phyloP scores from a whole-genome alignment of 2,113 vertebrate species.

The Cervus canadensis region DNA sequence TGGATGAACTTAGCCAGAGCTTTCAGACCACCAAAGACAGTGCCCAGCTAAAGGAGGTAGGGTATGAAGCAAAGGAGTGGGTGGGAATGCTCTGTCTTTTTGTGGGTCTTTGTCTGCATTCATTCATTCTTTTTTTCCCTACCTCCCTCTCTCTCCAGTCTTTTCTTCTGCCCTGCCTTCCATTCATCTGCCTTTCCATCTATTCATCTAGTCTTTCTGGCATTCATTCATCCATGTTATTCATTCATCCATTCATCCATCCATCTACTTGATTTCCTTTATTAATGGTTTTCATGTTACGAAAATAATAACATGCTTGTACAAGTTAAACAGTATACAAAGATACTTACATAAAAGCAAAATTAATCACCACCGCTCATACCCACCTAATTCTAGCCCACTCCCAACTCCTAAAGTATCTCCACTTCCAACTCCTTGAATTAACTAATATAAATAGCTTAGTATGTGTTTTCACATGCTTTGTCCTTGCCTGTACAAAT shows the following conservation, averaged over 20 bases:
- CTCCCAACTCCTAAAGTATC: not conserved
- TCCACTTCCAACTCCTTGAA: not conserved
- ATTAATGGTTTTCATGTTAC: not conserved
- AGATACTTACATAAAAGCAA: not conserved
- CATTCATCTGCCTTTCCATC: not conserved
- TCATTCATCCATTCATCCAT: not conserved
- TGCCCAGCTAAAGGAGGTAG: slow-evolving; percentile 85
- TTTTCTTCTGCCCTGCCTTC: not conserved
- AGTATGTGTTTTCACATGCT: not conserved
- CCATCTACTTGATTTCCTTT: not conserved
- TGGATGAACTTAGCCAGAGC: slow-evolving; percentile 84
- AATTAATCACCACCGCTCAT: not conserved
- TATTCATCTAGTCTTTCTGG: not conserved
- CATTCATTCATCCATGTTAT: not conserved
- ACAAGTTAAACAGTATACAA: not conserved
- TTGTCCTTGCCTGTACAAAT: not conserved
- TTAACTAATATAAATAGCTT: not conserved
- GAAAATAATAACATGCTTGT: not conserved
- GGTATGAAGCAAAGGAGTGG: not conserved
- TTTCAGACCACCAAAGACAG: slow-evolving; percentile 75
- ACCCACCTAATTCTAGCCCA: not conserved
- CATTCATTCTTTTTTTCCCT: not conserved
- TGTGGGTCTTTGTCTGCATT: not conserved
- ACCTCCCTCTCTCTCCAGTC: not conserved
- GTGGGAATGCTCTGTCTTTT: not conserved